phyloP scores from a whole-genome alignment of 2,797 vertebrate species.

The Scolopax bukidnonensis region DNA sequence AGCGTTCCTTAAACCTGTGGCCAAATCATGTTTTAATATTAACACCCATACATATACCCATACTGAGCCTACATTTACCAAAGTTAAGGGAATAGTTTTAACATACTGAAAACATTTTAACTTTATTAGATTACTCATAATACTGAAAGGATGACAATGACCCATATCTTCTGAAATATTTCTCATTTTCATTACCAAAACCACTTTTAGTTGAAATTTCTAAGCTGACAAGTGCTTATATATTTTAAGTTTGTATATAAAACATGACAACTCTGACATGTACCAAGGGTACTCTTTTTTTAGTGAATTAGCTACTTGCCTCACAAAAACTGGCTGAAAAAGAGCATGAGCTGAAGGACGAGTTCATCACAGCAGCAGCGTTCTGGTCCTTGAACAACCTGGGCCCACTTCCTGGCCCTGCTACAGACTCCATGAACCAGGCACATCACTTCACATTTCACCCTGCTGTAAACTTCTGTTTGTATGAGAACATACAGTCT shows the following conservation, averaged over 20 bases:
- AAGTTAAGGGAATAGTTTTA: not conserved
- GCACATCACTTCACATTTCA: not conserved
- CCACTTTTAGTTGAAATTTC: not conserved
- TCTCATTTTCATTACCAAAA: not conserved
- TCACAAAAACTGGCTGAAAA: not conserved
- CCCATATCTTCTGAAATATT: not conserved
- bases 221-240: not conserved
- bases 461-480: not conserved
- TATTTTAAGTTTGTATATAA: not conserved
- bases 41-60: not conserved
- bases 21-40: not conserved
- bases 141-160: not conserved
- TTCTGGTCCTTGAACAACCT: not conserved
- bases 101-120: not conserved
- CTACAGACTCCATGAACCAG: not conserved
- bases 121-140: not conserved
- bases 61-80: not conserved
- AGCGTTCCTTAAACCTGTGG: not conserved
- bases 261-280: not conserved
- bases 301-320: not conserved
- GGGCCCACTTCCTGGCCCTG: not conserved
- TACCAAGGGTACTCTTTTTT: not conserved
- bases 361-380: fast-evolving
- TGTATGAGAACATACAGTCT: not conserved
- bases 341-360: not conserved